phyloP scores from a whole-genome alignment of 2,888 invertebrate species.

The Melanchra persicariae region DNA sequence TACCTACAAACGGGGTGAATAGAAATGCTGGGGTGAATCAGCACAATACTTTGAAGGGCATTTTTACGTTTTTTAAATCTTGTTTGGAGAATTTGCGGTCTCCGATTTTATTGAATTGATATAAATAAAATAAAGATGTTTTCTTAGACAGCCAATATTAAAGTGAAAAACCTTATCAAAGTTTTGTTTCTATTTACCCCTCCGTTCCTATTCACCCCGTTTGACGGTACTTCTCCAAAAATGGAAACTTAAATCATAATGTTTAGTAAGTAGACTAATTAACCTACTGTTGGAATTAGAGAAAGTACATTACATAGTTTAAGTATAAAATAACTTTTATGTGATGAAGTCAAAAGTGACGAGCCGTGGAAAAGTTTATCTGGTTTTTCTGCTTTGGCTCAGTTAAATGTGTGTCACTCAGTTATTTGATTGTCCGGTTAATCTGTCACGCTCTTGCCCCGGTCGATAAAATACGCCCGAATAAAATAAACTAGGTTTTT shows the following conservation, averaged over 20 bases:
- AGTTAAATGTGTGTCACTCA: constrained; percentile 34
- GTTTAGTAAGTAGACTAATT: constrained; percentile 6
- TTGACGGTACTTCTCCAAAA: too few species aligned
- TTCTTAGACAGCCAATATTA: too few species aligned
- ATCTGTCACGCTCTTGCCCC: constrained; percentile 48
- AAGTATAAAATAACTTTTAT: constrained; percentile 10
- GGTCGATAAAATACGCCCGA: constrained; percentile 14
- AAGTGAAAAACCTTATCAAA: too few species aligned
- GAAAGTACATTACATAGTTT: constrained; percentile 46
- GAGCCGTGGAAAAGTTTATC: not conserved
- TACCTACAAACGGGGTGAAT: too few species aligned
- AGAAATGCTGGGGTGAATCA: too few species aligned
- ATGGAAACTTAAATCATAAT: not conserved
- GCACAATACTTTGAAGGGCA: too few species aligned
- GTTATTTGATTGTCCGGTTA: constrained; percentile 33
- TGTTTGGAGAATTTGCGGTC: too few species aligned
- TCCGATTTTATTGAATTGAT: too few species aligned
- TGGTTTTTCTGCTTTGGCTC: constrained; percentile 8
- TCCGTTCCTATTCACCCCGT: too few species aligned
- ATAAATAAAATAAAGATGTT: too few species aligned
- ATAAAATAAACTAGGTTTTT: not conserved
- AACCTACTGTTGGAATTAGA: constrained; percentile 23
- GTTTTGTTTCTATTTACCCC: too few species aligned
- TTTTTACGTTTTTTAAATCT: too few species aligned
- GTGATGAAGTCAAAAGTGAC: not conserved